A percentile compares a stretch with the other conserved stretches of the same genome.
Evolutionary conservation across 2,113 vertebrate species (phyloP).

Genomic region (Tiliqua scincoides): DNA sequence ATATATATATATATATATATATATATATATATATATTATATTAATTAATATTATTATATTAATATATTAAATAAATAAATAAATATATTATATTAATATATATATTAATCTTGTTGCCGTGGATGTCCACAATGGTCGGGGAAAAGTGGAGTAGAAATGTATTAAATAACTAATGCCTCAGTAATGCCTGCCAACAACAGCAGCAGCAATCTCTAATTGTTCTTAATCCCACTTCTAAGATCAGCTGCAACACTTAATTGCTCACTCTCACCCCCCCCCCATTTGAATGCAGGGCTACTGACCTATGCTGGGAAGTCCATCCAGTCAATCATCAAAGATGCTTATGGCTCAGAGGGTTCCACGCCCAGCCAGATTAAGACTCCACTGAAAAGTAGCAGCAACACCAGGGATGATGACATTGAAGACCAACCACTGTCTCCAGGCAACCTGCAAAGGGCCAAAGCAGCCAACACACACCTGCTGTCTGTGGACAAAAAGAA

Average conservation of each 20-base stretch:
- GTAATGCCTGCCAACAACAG: no score
- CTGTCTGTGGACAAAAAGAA: slow-evolving; percentile 33
- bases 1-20: no score
- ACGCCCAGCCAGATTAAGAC: fast-evolving
- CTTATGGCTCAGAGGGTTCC: fast-evolving
- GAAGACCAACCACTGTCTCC: neutral
- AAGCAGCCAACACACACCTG: neutral
- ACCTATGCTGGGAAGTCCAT: neutral
- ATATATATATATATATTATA: no score
- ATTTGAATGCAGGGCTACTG: slow-evolving; percentile 26
- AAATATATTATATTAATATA: no score
- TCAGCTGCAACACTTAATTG: no score
- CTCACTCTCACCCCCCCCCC: neutral
- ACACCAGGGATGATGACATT: fast-evolving
- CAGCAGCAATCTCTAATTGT: neutral
- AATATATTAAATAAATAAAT: no score
- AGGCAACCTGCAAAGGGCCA: fast-evolving
- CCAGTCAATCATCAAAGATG: slow-evolving; percentile 38
- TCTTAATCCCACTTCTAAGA: no score
- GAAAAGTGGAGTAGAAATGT: no score
- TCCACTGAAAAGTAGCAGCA: slow-evolving; percentile 1
- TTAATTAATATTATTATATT: no score
- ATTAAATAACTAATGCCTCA: no score
- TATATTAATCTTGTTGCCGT: no score
- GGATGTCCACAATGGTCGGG: no score